These are phyloP conservation scores for Tarsius wallacei DNA, from an alignment of 2,797 vertebrate species.

Conservation along the genomic window DNA sequence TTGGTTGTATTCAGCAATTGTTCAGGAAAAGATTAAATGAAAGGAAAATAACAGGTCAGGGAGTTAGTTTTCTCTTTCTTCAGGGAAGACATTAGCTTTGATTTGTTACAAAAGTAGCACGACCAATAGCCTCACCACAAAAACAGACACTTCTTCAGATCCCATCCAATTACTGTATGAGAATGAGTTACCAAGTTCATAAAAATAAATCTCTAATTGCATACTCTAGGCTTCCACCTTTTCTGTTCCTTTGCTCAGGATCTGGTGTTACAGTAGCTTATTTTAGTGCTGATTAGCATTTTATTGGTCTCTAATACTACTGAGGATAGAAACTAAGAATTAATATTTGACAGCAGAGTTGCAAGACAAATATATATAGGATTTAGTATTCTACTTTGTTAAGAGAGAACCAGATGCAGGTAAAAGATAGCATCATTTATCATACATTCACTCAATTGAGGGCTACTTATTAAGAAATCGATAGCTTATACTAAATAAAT, in stretches of 20 bases:
- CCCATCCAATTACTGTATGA: not conserved
- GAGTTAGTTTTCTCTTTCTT: not conserved
- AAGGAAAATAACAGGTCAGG: not conserved
- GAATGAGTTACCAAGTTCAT: slow-evolving; percentile 31
- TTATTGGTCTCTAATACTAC: not conserved
- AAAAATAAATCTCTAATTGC: slow-evolving; percentile 47
- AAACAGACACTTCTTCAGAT: not conserved
- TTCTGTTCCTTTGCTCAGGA: slow-evolving; percentile 27
- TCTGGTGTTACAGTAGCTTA: not conserved
- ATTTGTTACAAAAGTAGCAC: not conserved
- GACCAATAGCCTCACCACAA: not conserved
- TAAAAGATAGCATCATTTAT: slow-evolving; percentile 5
- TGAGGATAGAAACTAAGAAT: slow-evolving; percentile 6
- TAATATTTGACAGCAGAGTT: not conserved
- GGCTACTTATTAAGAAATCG: slow-evolving; percentile 62
- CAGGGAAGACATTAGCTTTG: not conserved
- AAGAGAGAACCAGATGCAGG: slow-evolving; percentile 50
- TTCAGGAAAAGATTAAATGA: slow-evolving; percentile 56
- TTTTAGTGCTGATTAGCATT: slow-evolving; percentile 5
- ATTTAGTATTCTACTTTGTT: slow-evolving; percentile 14
- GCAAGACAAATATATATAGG: not conserved
- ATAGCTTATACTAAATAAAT: slow-evolving; percentile 19
- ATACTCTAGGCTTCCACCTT: not conserved
- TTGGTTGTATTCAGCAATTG: not conserved
- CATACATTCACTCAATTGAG: not conserved